These are phyloP conservation scores for Cyprinodon tularosa DNA, from an alignment of 2,113 vertebrate genomes.

Conservation along the genomic window DNA sequence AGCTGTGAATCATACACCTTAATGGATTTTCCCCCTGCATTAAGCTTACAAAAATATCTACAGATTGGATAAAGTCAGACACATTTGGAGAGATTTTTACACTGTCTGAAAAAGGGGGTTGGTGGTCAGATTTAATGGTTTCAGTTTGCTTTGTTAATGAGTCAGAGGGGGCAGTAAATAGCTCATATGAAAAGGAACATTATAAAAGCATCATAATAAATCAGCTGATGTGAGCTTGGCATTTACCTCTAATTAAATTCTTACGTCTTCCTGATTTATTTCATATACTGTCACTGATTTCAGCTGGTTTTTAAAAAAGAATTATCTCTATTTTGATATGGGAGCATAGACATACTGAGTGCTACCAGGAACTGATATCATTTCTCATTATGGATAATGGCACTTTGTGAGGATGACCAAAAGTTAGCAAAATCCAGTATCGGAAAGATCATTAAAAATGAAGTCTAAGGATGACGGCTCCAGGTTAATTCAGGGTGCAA, in stretches of 20 bases:
- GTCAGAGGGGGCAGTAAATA: slow-evolving; percentile 43
- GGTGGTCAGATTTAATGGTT: slow-evolving; percentile 29
- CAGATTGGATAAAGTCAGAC: slow-evolving; percentile 39
- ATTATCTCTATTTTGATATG: no score
- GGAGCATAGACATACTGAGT: no score
- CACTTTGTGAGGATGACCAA: background rate
- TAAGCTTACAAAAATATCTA: slow-evolving; percentile 45
- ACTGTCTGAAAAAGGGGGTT: slow-evolving; percentile 24
- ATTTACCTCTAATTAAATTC: slow-evolving; percentile 39
- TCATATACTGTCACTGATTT: background rate
- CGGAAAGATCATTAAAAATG: background rate
- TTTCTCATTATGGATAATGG: background rate
- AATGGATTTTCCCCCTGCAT: slow-evolving; percentile 52
- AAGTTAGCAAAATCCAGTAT: background rate
- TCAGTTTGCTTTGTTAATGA: slow-evolving; percentile 43
- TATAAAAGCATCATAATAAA: slow-evolving; percentile 51
- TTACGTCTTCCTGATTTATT: slow-evolving; percentile 1
- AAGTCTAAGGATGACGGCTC: background rate
- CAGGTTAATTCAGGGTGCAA: no score
- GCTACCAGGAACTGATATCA: background rate
- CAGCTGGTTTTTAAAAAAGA: background rate
- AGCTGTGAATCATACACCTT: slow-evolving; percentile 59
- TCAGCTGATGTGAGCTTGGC: slow-evolving; percentile 48
- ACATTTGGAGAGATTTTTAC: slow-evolving; percentile 20
- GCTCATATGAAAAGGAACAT: slow-evolving; percentile 50